Percentiles rank a stretch among this genome's conserved stretches.
Evolutionary conservation across 1,140 invertebrate genomes (phyloP).

Genomic region (Leptopilina clavipes): DNA sequence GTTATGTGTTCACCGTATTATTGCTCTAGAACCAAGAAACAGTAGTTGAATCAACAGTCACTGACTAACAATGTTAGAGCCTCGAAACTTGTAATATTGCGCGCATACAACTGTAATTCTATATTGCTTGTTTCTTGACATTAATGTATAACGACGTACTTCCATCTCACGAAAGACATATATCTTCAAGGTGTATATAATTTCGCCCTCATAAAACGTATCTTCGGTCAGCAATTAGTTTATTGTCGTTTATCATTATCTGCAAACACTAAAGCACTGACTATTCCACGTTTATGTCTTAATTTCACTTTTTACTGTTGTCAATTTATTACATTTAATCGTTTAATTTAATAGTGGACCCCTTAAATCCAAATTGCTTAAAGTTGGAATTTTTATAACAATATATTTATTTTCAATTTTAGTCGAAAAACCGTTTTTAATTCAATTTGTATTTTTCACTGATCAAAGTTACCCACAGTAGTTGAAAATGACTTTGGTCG

Average conservation of each 20-base stretch:
- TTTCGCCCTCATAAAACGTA: background rate
- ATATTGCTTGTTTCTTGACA: constrained; percentile 12
- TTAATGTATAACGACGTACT: constrained; percentile 13
- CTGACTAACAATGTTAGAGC: constrained; percentile 5
- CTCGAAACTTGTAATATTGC: constrained; percentile 30
- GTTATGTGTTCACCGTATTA: background rate
- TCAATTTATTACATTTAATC: too few species aligned
- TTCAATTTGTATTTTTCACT: too few species aligned
- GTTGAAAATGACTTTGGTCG: too few species aligned
- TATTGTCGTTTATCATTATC: constrained; percentile 13
- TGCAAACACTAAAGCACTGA: background rate
- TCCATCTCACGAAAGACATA: background rate
- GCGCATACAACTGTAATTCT: constrained; percentile 13
- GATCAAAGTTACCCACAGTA: too few species aligned
- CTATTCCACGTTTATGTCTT: background rate
- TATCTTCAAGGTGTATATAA: background rate
- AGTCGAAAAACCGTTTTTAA: too few species aligned
- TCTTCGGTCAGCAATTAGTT: background rate
- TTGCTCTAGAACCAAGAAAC: constrained; percentile 13
- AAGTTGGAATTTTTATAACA: too few species aligned
- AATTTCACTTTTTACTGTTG: too few species aligned
- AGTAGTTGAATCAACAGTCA: constrained; percentile 6
- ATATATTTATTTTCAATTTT: too few species aligned
- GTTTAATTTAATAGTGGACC: too few species aligned
- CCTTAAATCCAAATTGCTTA: too few species aligned